Base-by-base conservation (phyloP, 2,797 vertebrate genomes). In the Darevskia nairensis region DNA sequence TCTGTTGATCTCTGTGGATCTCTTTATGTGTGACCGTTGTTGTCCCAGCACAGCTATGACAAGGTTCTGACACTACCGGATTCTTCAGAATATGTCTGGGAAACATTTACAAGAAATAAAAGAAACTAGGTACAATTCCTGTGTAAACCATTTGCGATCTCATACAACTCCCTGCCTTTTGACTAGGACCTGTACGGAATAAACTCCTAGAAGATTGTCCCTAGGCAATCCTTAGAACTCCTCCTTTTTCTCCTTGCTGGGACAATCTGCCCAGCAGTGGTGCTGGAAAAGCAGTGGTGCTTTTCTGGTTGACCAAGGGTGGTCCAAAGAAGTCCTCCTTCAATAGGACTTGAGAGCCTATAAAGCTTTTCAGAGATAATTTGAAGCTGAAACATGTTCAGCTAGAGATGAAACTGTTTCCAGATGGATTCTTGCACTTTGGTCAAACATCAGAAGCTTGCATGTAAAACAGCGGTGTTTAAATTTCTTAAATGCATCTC, bases 221-320 rank as follows among this genome's bases (percentile, higher is more conserved):
- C 44, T 8, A 32, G 55, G 50, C n/a, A 29, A 9, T 75, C 46
- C 55, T 32, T 11, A 50, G 41, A 55, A 69, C 41, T 25, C 8
- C 25, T 25, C 27, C 41, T 21, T n/a, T 69, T 6, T 21, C 19
- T 61, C 15, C 21, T 66, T 68, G 21, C 29, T 69, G 66, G 32
- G 41, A 46, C 7, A 21, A n/a, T 72, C 41, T 46, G 27, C 23
- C 13, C 25, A 29, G 69, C 10, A 0, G 15, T 89, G 74, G 35
- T 77, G 0, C 0, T 29, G 19, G 29, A 46, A n/a, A n/a, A n/a
- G n/a, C n/a, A n/a, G n/a, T n/a, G n/a, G 11, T 21, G 0, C 1
- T 1, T 89, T 59, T 15, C 61, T 86, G 5, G 25, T 9, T 89
- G 50, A 50, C n/a, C 19, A 80, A 8, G 3, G 74, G 35, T 50